Conservation (phyloP, 2,797 vertebrate species). For the Hylomyscus alleni region DNA sequence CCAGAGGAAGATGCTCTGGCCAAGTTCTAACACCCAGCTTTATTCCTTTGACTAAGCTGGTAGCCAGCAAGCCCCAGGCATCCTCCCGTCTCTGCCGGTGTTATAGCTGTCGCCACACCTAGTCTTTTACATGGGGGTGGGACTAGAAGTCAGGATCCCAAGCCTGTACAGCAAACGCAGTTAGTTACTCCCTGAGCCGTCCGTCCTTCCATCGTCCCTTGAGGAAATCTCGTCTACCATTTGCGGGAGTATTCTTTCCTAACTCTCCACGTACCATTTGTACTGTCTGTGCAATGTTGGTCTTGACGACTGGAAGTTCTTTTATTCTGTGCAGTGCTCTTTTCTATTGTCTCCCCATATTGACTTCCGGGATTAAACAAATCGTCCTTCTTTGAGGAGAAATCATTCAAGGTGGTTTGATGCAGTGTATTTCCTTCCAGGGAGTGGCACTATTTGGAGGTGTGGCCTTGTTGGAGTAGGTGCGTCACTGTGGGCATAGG, state of each 20-base stretch:
- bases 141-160: not conserved
- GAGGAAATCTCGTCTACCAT: not conserved
- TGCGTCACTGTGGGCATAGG: no score
- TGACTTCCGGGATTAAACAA: slow-evolving; percentile 14
- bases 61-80: not conserved
- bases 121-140: not conserved
- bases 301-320: not conserved
- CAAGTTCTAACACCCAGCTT: not conserved
- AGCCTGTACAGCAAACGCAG: not conserved
- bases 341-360: not conserved
- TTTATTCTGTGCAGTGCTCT: not conserved
- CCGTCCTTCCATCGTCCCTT: no score
- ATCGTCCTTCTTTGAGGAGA: not conserved
- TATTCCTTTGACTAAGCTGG: not conserved
- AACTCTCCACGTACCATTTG: not conserved
- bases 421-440: not conserved
- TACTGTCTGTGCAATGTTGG: not conserved
- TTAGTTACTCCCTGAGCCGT: no score
- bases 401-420: not conserved
- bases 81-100: not conserved
- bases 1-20: not conserved
- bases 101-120: not conserved
- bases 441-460: no score
- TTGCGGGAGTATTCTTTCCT: not conserved
- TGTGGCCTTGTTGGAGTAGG: no score